These are phyloP conservation scores for Pterocles gutturalis DNA, from an alignment of 2,113 vertebrate genomes.

Conservation along the genomic window DNA sequence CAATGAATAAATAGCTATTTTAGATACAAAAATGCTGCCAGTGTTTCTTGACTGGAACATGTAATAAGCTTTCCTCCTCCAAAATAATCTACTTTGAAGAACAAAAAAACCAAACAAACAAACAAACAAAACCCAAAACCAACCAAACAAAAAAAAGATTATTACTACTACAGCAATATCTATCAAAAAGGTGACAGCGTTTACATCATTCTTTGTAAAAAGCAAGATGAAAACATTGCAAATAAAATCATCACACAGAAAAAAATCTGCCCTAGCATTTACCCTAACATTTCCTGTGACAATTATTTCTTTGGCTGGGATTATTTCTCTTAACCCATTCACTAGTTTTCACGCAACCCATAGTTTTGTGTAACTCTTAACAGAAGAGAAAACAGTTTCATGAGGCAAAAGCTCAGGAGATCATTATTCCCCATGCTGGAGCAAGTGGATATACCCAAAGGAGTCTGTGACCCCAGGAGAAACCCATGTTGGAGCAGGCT, in stretches of 20 bases:
- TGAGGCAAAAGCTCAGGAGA: not conserved
- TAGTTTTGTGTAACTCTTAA: not conserved
- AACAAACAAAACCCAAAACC: too few species aligned
- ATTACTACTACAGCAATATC: not conserved
- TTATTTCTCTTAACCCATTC: not conserved
- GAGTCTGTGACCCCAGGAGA: too few species aligned
- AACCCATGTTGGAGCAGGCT: too few species aligned
- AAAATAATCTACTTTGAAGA: not conserved
- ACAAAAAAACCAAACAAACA: not conserved
- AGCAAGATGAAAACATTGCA: not conserved
- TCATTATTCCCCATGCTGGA: not conserved
- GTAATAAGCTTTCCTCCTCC: not conserved
- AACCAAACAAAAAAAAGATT: too few species aligned
- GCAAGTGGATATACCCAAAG: too few species aligned
- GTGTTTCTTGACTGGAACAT: not conserved
- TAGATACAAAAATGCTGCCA: not conserved
- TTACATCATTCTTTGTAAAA: not conserved
- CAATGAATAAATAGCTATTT: not conserved
- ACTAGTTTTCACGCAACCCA: not conserved
- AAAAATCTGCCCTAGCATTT: not conserved
- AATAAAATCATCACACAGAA: not conserved
- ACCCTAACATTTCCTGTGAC: not conserved
- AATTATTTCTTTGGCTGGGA: not conserved
- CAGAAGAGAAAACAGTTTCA: not conserved
- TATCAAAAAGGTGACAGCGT: not conserved